Conservation (phyloP, 2,797 vertebrate species). For the Neosilurus mollespiculum region DNA sequence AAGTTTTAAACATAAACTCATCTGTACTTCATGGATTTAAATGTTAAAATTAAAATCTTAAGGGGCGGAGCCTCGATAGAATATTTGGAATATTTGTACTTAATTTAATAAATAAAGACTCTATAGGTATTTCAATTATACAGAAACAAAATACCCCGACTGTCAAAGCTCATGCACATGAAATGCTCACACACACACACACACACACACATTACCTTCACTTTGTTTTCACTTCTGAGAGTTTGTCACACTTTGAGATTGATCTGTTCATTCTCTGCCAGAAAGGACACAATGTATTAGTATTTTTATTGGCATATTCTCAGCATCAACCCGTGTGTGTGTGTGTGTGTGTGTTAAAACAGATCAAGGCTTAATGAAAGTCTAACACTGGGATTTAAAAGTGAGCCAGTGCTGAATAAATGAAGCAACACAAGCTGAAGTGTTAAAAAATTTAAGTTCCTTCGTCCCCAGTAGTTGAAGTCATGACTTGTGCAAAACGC, state of each 20-base stretch:
- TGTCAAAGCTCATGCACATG: background rate
- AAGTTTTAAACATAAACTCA: too few species aligned
- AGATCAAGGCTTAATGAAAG: too few species aligned
- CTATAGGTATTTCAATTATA: background rate
- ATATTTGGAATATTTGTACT: background rate
- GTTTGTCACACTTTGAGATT: constrained; percentile 88
- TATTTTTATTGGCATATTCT: background rate
- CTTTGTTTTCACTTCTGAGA: constrained; percentile 83
- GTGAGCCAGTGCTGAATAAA: too few species aligned
- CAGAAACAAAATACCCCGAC: background rate
- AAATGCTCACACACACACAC: background rate
- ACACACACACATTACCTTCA: constrained; percentile 78
- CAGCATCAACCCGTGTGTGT: background rate
- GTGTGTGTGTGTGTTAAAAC: background rate
- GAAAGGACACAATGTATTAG: constrained; percentile 6
- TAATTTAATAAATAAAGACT: too few species aligned
- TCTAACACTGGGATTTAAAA: too few species aligned
- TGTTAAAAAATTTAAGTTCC: too few species aligned
- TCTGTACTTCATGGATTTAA: too few species aligned
- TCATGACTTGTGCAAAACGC: too few species aligned
- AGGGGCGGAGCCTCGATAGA: background rate
- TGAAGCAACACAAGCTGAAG: too few species aligned
- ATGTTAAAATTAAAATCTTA: background rate
- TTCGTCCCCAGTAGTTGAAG: too few species aligned
- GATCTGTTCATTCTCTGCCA: constrained; percentile 87